A percentile compares a stretch with the other conserved stretches of the same genome.
phyloP scores from a whole-genome alignment of 2,888 invertebrate genomes.

The Plebejus anna region DNA sequence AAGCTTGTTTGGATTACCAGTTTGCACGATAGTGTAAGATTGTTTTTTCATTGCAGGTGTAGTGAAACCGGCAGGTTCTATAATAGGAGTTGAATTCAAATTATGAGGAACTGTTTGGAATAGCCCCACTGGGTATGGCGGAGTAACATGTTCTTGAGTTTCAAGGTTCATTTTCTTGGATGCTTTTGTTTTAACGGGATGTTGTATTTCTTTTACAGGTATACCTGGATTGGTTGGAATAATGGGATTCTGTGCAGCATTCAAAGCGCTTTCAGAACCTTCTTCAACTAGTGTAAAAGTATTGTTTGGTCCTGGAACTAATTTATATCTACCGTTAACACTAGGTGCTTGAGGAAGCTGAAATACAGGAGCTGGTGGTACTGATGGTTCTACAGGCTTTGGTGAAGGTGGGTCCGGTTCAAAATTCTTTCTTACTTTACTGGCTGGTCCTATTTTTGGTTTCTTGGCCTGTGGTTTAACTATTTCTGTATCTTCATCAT shows the following conservation, averaged over 20 bases:
- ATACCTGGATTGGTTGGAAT: background rate
- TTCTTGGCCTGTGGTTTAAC: conserved; percentile 45
- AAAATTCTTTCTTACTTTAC: conserved; percentile 51
- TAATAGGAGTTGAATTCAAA: conserved; percentile 39
- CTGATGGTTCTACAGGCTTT: conserved; percentile 30
- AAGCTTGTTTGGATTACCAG: conserved; percentile 68
- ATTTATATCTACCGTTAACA: conserved; percentile 59
- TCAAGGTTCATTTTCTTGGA: conserved; percentile 27
- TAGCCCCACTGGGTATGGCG: conserved; percentile 69
- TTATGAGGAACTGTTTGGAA: conserved; percentile 58
- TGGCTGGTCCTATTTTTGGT: conserved; percentile 66
- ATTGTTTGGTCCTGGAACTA: conserved; percentile 68
- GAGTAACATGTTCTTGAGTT: conserved; percentile 33
- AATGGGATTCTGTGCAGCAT: conserved; percentile 16
- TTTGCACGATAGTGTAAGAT: conserved; percentile 68
- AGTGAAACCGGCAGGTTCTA: conserved; percentile 45
- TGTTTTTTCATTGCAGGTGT: conserved; percentile 70
- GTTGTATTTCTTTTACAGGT: conserved; percentile 9
- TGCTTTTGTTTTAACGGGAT: conserved; percentile 22
- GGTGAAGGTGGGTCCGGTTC: conserved; percentile 38
- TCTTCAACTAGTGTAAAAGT: conserved; percentile 64
- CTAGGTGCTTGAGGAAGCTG: conserved; percentile 53
- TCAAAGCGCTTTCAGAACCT: conserved; percentile 12
- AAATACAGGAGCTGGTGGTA: conserved; percentile 43
- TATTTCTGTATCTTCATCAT: conserved; percentile 40